Evolutionary conservation across 2,888 invertebrate genomes (phyloP).

Genomic region (Sisyra nigra): DNA sequence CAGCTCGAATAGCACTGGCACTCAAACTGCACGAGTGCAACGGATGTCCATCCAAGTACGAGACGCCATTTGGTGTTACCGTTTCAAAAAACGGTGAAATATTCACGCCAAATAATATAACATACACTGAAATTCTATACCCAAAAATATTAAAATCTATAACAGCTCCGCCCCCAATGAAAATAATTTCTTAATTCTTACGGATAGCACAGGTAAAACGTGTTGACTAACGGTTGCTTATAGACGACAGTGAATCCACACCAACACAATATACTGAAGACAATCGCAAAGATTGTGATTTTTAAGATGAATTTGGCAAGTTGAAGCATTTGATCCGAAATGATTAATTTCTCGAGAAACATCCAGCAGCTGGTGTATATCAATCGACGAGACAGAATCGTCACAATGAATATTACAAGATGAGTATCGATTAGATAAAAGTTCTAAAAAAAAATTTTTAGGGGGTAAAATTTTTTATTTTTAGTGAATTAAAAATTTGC

Average conservation of each 20-base stretch:
- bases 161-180: too few relatives aligned
- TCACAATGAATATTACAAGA: slow-evolving; percentile 66
- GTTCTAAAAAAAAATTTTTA: slow-evolving; percentile 64
- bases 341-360: slow-evolving; percentile 18
- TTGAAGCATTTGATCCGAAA: slow-evolving; percentile 12
- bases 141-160: slow-evolving; percentile 9
- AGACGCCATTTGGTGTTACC: slow-evolving; percentile 24
- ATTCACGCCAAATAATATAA: slow-evolving; percentile 66
- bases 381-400: slow-evolving; percentile 65
- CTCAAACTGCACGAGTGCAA: slow-evolving; percentile 63
- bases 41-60: slow-evolving; percentile 37
- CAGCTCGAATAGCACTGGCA: slow-evolving; percentile 56
- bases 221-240: slow-evolving; percentile 59
- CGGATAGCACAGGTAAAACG: slow-evolving; percentile 82
- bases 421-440: slow-evolving; percentile 86
- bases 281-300: slow-evolving; percentile 30
- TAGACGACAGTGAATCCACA: slow-evolving; percentile 57
- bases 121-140: slow-evolving; percentile 55
- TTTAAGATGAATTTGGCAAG: slow-evolving; percentile 12
- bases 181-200: slow-evolving; percentile 36
- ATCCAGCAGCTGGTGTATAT: slow-evolving; percentile 34
- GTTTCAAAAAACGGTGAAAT: slow-evolving; percentile 62
- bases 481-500: background rate
- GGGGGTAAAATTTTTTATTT: slow-evolving; percentile 1
- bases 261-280: slow-evolving; percentile 43